Conservation (phyloP, 1,140 invertebrate species). For the Bombyx mori region ASM3026992v2 NC_085132.1:11592001-11592500, state of each 20-base stretch:
- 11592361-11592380: background rate
- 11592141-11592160: constrained; percentile 10
- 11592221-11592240: constrained; percentile 5
- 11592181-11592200: constrained; percentile 9
- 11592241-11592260: constrained; percentile 15
- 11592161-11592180: constrained; percentile 13
- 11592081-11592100: constrained; percentile 13
- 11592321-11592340: constrained; percentile 11
- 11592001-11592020: constrained; percentile 14
- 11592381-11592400: background rate
- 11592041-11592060: constrained; percentile 14
- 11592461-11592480: constrained; percentile 7
- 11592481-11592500: constrained; percentile 11
- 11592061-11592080: constrained; percentile 13
- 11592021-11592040: constrained; percentile 21
- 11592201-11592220: constrained; percentile 11
- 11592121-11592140: constrained; percentile 6
- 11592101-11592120: constrained; percentile 13
- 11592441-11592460: background rate
- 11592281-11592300: constrained; percentile 11
- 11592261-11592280: constrained; percentile 10
- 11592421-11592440: background rate
- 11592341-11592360: constrained; percentile 9
- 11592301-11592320: constrained; percentile 9
- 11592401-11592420: constrained; percentile 13